Evolutionary conservation across 2,888 invertebrate genomes (phyloP).

Genomic region (Meloe dianella): DNA sequence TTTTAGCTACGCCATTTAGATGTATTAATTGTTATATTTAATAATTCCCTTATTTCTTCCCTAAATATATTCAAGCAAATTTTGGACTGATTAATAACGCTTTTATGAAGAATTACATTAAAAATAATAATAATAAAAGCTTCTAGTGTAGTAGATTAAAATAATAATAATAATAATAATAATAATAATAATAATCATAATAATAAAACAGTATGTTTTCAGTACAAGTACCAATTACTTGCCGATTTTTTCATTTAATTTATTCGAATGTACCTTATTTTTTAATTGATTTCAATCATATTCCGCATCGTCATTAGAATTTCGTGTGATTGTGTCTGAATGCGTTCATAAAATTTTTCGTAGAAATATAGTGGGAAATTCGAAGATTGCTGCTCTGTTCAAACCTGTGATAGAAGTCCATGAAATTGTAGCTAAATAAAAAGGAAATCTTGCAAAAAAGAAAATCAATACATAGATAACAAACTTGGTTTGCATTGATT

Average conservation of each 20-base stretch:
- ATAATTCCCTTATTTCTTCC: constrained; percentile 21
- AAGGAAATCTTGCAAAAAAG: not conserved
- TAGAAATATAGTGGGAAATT: constrained; percentile 2
- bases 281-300: constrained; percentile 26
- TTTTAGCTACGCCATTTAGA: constrained; percentile 43
- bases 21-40: constrained; percentile 40
- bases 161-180: not conserved
- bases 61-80: constrained; percentile 49
- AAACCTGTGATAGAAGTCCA: constrained; percentile 58
- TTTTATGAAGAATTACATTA: constrained; percentile 44
- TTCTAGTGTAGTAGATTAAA: constrained; percentile 21
- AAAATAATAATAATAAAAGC: constrained; percentile 33
- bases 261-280: constrained; percentile 34
- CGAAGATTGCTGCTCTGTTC: constrained; percentile 50
- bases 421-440: constrained; percentile 32
- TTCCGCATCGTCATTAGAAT: constrained; percentile 27
- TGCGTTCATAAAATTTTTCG: too few species aligned
- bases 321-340: constrained; percentile 39
- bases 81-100: constrained; percentile 55
- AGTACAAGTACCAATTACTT: constrained; percentile 56
- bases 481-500: constrained; percentile 40
- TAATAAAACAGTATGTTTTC: constrained; percentile 41
- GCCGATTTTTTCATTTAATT: constrained; percentile 41
- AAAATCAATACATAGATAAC: constrained; percentile 4
- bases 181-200: not conserved